These are phyloP conservation scores for Cinclus mexicanus DNA, from an alignment of 2,113 vertebrate species.

Conservation along the genomic window DNA sequence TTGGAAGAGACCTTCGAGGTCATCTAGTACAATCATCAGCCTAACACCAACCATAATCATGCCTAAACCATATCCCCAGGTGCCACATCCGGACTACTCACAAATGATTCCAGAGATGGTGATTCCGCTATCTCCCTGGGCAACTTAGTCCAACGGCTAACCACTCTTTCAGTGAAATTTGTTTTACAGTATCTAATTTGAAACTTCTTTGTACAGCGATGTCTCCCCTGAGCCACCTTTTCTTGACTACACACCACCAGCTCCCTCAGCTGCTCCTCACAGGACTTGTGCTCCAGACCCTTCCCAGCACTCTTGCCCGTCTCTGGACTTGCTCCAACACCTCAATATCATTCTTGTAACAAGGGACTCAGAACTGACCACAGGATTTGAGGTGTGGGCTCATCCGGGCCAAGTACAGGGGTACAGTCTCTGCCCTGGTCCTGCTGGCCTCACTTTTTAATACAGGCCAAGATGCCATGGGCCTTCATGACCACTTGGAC, in stretches of 20 bases:
- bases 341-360: neutral
- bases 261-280: neutral
- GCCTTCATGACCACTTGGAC: neutral
- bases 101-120: neutral
- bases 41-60: neutral
- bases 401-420: neutral
- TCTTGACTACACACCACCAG: too few relatives aligned
- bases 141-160: neutral
- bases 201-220: neutral
- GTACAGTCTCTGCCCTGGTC: neutral
- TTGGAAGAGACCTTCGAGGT: neutral
- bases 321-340: neutral
- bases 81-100: neutral
- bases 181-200: neutral
- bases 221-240: neutral
- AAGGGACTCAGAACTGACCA: neutral
- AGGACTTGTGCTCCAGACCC: neutral
- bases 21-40: neutral
- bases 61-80: neutral
- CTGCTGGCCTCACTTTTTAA: neutral
- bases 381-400: neutral
- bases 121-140: neutral
- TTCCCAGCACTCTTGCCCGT: neutral
- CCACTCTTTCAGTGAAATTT: neutral
- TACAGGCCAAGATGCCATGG: neutral